These are phyloP conservation scores for Brachymystax lenok DNA, from an alignment of 2,797 vertebrate genomes.

Conservation along the genomic window DNA sequence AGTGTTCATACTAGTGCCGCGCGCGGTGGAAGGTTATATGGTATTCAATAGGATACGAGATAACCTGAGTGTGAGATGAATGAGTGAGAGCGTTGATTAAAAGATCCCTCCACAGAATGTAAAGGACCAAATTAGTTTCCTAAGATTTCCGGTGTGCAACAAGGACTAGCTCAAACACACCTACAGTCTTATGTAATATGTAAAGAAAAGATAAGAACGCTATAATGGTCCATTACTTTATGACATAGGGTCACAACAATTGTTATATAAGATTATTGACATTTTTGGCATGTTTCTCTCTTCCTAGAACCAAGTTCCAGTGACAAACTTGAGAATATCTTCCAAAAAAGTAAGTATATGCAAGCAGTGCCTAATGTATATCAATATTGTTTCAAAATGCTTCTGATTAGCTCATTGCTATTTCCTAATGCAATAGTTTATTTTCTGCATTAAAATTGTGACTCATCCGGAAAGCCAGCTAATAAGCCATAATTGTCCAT, in stretches of 20 bases:
- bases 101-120: background rate
- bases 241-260: background rate
- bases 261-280: conserved; percentile 18
- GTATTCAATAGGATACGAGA: background rate
- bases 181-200: background rate
- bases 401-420: background rate
- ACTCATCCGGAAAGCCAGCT: conserved; percentile 28
- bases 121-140: background rate
- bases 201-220: background rate
- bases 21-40: background rate
- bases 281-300: background rate
- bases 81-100: background rate
- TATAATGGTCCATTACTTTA: background rate
- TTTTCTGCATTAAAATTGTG: background rate
- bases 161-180: background rate
- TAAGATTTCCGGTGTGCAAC: background rate
- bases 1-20: background rate
- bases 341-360: conserved; percentile 90
- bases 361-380: background rate
- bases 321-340: conserved; percentile 94
- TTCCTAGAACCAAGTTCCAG: conserved; percentile 84
- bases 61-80: background rate
- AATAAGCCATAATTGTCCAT: conserved; percentile 42
- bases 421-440: conserved; percentile 14
- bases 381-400: conserved; percentile 36